Evolutionary conservation across 1,140 invertebrate species (phyloP), one percentile per base, ranked within the genome.

Genomic region (Drosophila elegans): DNA sequence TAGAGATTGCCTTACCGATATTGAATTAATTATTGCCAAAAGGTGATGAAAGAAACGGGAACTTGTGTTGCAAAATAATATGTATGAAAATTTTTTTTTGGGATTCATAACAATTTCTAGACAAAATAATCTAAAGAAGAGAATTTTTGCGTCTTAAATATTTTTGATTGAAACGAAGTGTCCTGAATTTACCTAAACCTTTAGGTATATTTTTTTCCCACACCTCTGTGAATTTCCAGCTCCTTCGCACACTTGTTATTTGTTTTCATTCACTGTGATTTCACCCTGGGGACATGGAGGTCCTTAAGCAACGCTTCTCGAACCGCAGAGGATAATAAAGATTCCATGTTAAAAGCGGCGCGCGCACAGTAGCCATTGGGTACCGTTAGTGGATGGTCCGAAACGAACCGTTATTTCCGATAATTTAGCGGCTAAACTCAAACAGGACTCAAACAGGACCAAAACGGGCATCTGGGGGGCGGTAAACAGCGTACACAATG

Each of bases 361-460:
- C 59, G 66, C 51, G 56, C 63, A 88, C 84, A 74, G 83, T 88
- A 88, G 84, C 83, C 79, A 69, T 72, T 78, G 69, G 79, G 66
- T 88, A 72, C 75, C 79, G 83, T 86, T 88, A 85, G 82, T 88
- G 74, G 59, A 72, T 39, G 60, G 51, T 49, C 42, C 21, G 63
- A 60, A 63, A 63, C 44, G 39, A 46, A 83, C 79, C 84, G 83
- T 88, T 88, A 89, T 89, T 86, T 88, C 83, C 78, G 53, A 55
- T 88, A 83, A 86, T 86, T 88, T 88, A 88, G 79, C 83, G 75
- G 79, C 68, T 38, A 46, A 68, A 78, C 52, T 79, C 69, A 88
- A 86, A 86, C 45, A 52, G 57, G 41, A 51, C 51, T 51, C 34
- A 32, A 76, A 84, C 36, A 42, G 59, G 34, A 48, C 56, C 48